These are phyloP conservation scores for Hetaerina titia DNA, from an alignment of 2,888 invertebrate genomes.

Conservation along the genomic window DNA sequence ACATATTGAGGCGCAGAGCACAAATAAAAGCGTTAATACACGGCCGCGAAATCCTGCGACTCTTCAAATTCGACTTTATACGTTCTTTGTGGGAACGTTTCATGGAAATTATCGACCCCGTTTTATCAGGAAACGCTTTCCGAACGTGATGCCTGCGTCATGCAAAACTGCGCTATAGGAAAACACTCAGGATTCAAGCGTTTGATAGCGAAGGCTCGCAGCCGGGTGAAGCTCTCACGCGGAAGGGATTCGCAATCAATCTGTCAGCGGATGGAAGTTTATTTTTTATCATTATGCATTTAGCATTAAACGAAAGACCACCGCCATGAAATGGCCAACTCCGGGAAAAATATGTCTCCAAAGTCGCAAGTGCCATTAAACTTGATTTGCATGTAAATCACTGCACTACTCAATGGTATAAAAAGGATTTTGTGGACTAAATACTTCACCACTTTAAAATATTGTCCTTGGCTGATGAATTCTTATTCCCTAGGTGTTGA, in stretches of 20 bases:
- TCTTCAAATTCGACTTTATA: background rate
- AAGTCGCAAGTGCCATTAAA: too few species aligned
- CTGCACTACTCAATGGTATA: too few species aligned
- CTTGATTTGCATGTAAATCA: too few species aligned
- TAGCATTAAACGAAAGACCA: background rate
- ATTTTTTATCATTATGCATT: background rate
- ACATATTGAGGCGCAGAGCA: background rate
- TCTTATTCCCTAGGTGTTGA: too few species aligned
- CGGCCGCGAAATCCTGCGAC: background rate
- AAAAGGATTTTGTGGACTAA: too few species aligned
- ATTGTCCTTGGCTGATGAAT: too few species aligned
- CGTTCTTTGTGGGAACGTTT: background rate
- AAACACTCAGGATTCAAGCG: background rate
- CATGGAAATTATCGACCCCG: background rate
- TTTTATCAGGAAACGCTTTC: background rate
- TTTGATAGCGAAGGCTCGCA: background rate
- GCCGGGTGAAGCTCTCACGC: background rate
- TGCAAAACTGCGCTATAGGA: conserved; percentile 8
- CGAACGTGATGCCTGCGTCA: background rate
- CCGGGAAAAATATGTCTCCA: too few species aligned
- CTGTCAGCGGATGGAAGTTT: background rate
- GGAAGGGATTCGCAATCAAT: background rate
- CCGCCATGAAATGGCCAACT: background rate
- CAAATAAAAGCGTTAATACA: background rate
- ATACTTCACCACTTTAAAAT: too few species aligned